Evolutionary conservation across 2,888 invertebrate species (phyloP), one percentile per base, ranked within the genome.

Genomic region (Ormia ochracea): DNA sequence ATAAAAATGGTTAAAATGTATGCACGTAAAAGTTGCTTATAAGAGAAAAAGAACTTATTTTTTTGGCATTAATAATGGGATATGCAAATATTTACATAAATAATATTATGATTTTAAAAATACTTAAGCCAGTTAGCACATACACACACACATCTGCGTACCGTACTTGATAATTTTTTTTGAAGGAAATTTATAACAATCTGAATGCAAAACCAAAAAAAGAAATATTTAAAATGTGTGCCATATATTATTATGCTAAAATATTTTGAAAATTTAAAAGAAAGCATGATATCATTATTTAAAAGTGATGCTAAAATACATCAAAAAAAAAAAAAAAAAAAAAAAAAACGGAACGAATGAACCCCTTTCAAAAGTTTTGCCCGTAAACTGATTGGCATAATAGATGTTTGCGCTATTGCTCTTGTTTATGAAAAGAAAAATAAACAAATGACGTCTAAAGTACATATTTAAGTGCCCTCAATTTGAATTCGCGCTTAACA

Each of bases 271-370:
- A 56, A 45, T 41, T 38, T 10, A 19, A 69, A 63, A 33, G n/a
- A n/a, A 58, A 50, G 52, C 28, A 66, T 75, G 74, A 75, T 66
- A 74, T 75, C 66, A 68, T 45, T 75, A 58, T 36, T 28, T 43
- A 7, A 75, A 52, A 41, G 50, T 43, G 52, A 68, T 61, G 45
- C 19, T 75, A 36, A 52, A 58, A 43, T 58, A 41, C n/a, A n/a
- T n/a, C 26, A 52, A 28, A 45, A 4, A 9, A 58, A 63, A 54
- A 50, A 36, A 3, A 52, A 19, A 31, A 7, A 19, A 63, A 19
- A 26, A 12, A 14, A 12, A 41, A 48, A 19, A 65, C 45, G 33
- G 33, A 48, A 26, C 56, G n/a, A 63, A 54, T 54, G 41, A 41
- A 41, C 73, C 48, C 65, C 10, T 66, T 63, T 48, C 1, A 38